Conservation (phyloP, 2,888 invertebrate genomes). For the Galerucella pusilla region DNA sequence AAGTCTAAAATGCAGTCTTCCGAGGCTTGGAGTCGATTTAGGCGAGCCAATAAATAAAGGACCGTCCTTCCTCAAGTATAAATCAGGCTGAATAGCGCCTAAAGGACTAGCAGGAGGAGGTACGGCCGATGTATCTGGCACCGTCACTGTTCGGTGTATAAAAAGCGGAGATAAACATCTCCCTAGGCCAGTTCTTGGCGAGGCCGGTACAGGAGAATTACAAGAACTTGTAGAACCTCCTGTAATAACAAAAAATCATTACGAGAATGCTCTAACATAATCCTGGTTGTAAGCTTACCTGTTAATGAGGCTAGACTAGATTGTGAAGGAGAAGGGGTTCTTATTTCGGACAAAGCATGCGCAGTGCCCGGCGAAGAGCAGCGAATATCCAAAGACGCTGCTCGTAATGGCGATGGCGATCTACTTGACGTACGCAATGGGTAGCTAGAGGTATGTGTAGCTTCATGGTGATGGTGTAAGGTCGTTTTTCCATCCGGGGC, state of each 20-base stretch:
- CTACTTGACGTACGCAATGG: constrained; percentile 69
- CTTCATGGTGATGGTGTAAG: constrained; percentile 58
- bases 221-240: constrained; percentile 62
- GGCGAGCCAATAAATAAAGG: constrained; percentile 74
- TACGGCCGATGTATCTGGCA: constrained; percentile 54
- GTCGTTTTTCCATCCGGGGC: constrained; percentile 82
- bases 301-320: constrained; percentile 77
- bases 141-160: constrained; percentile 74
- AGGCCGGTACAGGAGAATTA: constrained; percentile 60
- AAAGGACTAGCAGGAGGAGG: constrained; percentile 65
- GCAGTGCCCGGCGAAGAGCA: constrained; percentile 69
- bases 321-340: constrained; percentile 76
- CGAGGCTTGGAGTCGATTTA: constrained; percentile 74
- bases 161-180: constrained; percentile 82
- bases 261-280: neutral
- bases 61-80: constrained; percentile 84
- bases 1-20: constrained; percentile 84
- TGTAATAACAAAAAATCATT: constrained; percentile 11
- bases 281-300: constrained; percentile 20
- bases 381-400: constrained; percentile 81
- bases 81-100: constrained; percentile 88
- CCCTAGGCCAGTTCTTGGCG: constrained; percentile 59
- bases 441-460: constrained; percentile 60
- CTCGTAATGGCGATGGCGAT: constrained; percentile 83
- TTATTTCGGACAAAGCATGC: constrained; percentile 61